Base-by-base conservation (phyloP, 2,797 vertebrate genomes). In the Lagocephalus sceleratus region DNA sequence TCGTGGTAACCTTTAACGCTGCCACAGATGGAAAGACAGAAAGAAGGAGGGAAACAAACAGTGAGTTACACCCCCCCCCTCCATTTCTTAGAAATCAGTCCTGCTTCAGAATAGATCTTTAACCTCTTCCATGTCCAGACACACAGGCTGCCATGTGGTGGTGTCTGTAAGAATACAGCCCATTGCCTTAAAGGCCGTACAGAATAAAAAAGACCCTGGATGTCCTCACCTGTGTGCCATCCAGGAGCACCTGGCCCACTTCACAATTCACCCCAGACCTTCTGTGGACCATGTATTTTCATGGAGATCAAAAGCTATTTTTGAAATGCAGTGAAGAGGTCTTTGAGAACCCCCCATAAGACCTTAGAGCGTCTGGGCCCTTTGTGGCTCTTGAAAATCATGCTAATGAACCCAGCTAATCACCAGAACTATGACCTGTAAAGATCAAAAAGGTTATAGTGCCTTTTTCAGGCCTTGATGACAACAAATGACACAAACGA, bases 401-500 rank as follows among this genome's bases (percentile, higher is more conserved):
- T 73, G 53, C 61, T 64, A 73, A 78, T 89, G 89, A 86, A 86
- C 66, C 76, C 85, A 87, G 71, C 66, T 86, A 88, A 88, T 86
- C 76, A 83, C 56, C 58, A 55, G 47, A 64, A 80, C 68, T 76
- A 62, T 75, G 82, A 78, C 75, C 73, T 81, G 73, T 63, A 63
- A 79, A 81, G 68, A 88, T 81, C 74, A 79, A 86, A 79, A 78
- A 80, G 83, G 83, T 70, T 75, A 60, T 71, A 79, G 67, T 72
- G 71, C 68, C n/a, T 84, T 85, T 85, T 68, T 83, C 73, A 62
- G 58, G 51, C 77, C 73, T 79, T 76, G 68, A 53, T 88, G 85
- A 89, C 87, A 87, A 89, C 85, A 87, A 88, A 88, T 85, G 83
- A 73, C 84, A 81, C 61, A 76, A 76, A 83, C 81, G 47, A 82